Conservation (phyloP, 2,888 invertebrate species). For the Cryptocephalus moraei region DNA sequence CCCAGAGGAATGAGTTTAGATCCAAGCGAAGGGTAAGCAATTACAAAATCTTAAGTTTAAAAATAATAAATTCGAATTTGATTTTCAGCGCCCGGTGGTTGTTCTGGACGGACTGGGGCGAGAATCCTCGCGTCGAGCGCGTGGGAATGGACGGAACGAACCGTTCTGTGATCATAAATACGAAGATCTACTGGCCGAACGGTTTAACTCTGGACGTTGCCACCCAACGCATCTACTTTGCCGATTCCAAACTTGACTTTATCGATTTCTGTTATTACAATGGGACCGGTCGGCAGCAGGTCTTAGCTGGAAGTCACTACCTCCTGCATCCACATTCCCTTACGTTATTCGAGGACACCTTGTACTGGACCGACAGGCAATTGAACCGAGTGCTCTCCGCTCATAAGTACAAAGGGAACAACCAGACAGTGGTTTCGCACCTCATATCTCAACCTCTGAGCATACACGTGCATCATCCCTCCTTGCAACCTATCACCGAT, state of each 20-base stretch:
- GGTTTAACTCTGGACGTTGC: slow-evolving; percentile 93
- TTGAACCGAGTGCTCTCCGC: slow-evolving; percentile 82
- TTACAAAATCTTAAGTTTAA: neutral
- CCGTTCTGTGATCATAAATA: slow-evolving; percentile 74
- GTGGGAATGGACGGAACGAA: slow-evolving; percentile 93
- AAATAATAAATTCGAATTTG: neutral
- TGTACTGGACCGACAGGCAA: slow-evolving; percentile 96
- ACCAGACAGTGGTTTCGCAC: slow-evolving; percentile 90
- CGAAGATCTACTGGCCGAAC: slow-evolving; percentile 97
- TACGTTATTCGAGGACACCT: slow-evolving; percentile 88
- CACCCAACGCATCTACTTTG: slow-evolving; percentile 89
- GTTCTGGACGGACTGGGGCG: slow-evolving; percentile 99
- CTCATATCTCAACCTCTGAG: slow-evolving; percentile 90
- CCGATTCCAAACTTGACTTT: slow-evolving; percentile 93
- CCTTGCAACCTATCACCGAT: slow-evolving; percentile 71
- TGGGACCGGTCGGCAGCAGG: slow-evolving; percentile 82
- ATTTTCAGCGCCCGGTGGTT: slow-evolving; percentile 58
- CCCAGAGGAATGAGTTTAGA: slow-evolving; percentile 95
- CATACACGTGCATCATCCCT: slow-evolving; percentile 91
- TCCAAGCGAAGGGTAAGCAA: slow-evolving; percentile 62
- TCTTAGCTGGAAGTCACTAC: slow-evolving; percentile 80
- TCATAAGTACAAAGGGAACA: slow-evolving; percentile 79
- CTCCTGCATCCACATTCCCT: slow-evolving; percentile 91
- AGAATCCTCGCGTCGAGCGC: slow-evolving; percentile 90
- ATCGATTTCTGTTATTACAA: slow-evolving; percentile 98